Evolutionary conservation across 2,888 invertebrate species (phyloP), one percentile per base, ranked within the genome.

Genomic region (Neelides folsomi): DNA sequence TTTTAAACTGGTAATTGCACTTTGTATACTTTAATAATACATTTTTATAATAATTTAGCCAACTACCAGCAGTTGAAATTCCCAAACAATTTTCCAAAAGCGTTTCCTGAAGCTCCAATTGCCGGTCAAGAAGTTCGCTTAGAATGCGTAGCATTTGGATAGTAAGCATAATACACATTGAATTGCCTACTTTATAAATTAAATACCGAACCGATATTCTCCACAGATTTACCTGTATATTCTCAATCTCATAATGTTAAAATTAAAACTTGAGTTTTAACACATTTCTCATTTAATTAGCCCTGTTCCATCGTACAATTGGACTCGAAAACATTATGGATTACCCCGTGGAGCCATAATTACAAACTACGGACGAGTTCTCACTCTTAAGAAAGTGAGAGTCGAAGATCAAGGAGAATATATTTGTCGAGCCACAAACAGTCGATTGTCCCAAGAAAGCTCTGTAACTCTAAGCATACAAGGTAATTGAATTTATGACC

Each of bases 91-190:
- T 97, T 97, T 66, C 95, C 95, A 0, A 93, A 92, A 74, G 82
- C 86, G 1, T 95, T 92, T 67, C 95, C 95, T 0, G 89, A 89
- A 69, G 88, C 90, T 18, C 92, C 94, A 0, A 74, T 83, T 55
- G 88, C 87, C 16, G 93, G 92, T 0, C 82, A 87, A 66, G 85
- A 90, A 71, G 87, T 94, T 13, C 76, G 88, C 55, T 71, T 97
- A 48, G 95, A 97, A 74, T 97, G 95, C 73, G 79, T 95, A 62
- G 90, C 92, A 2, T 93, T 90, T 76, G 95, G 94, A 70, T 93
- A 93, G 80, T 82, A 72, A 77, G 80, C 13, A 42, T 18, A 42
- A 9, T 18, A 42, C 12, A 15, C 5, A 42, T 18, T 3, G 13
- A 42, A 13, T 18, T 5, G 42, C 18, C 5, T 19, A 15, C 13